Evolutionary conservation across 2,797 vertebrate genomes (phyloP).

Genomic region (Emys orbicularis): DNA sequence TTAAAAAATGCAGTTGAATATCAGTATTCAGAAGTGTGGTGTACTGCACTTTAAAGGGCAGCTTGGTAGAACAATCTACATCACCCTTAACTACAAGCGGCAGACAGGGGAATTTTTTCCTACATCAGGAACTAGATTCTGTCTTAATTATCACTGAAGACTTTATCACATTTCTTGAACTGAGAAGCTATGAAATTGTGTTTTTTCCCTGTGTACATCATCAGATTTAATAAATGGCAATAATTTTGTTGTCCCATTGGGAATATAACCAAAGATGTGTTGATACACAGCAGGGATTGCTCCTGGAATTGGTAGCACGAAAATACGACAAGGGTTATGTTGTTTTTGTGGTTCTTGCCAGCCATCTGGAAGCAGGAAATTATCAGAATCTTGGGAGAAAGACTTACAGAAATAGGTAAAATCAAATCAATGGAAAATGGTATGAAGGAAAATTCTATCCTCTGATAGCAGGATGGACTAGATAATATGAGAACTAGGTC

Average conservation of each 20-base stretch:
- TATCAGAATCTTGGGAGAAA: neutral
- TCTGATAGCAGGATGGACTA: neutral
- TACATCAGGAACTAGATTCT: neutral
- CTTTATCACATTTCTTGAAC: neutral
- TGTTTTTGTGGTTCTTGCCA: slow-evolving; percentile 11
- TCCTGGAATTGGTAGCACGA: slow-evolving; percentile 25
- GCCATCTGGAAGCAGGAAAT: slow-evolving; percentile 35
- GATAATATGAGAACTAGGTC: neutral
- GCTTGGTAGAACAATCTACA: neutral
- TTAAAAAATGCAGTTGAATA: neutral
- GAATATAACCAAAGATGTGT: slow-evolving; percentile 23
- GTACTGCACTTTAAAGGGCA: neutral
- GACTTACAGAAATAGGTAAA: neutral
- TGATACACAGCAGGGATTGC: slow-evolving; percentile 16
- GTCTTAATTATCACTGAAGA: neutral
- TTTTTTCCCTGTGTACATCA: neutral
- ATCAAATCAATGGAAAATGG: neutral
- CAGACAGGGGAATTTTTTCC: neutral
- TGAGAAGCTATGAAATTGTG: neutral
- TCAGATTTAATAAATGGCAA: slow-evolving; percentile 23
- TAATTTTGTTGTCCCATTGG: slow-evolving; percentile 25
- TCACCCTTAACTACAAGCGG: neutral
- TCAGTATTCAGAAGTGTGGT: neutral
- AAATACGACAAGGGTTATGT: slow-evolving; percentile 27
- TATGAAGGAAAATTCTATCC: neutral